A percentile compares a stretch with the other conserved stretches of the same genome.
Evolutionary conservation across 92 coral and sea anemone species (phyloP).

Genomic region (Parazoanthus atlanticus): DNA sequence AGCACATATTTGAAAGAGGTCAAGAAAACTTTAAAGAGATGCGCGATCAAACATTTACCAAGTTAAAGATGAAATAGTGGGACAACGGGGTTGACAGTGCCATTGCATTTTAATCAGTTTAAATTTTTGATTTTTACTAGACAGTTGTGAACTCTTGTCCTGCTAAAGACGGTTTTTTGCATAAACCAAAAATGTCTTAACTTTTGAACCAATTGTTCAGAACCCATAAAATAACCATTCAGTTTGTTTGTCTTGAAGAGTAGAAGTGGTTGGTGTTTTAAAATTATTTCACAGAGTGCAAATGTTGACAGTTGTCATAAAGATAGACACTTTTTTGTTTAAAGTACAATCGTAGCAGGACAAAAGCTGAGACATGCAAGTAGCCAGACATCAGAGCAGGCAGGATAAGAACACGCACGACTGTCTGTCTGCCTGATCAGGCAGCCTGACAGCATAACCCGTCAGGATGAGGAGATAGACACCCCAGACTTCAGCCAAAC

Average conservation of each 20-base stretch:
- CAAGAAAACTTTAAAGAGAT: not conserved
- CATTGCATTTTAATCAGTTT: not conserved
- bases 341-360: no score
- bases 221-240: not conserved
- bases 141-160: not conserved
- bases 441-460: no score
- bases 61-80: not conserved
- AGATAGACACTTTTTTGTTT: not conserved
- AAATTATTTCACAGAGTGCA: not conserved
- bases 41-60: not conserved
- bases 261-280: not conserved
- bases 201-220: no score
- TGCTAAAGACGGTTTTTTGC: not conserved
- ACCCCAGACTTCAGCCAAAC: no score
- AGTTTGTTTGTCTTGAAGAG: not conserved
- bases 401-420: not conserved
- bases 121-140: no score
- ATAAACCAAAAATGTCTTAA: not conserved
- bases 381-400: not conserved
- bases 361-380: not conserved
- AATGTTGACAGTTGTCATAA: no score
- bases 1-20: not conserved
- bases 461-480: no score
- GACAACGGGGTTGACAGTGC: not conserved
- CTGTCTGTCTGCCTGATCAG: not conserved